Evolutionary conservation across 1,140 invertebrate genomes (phyloP), one percentile per base, ranked within the genome.

Genomic region (Rhopalosiphum padi): DNA sequence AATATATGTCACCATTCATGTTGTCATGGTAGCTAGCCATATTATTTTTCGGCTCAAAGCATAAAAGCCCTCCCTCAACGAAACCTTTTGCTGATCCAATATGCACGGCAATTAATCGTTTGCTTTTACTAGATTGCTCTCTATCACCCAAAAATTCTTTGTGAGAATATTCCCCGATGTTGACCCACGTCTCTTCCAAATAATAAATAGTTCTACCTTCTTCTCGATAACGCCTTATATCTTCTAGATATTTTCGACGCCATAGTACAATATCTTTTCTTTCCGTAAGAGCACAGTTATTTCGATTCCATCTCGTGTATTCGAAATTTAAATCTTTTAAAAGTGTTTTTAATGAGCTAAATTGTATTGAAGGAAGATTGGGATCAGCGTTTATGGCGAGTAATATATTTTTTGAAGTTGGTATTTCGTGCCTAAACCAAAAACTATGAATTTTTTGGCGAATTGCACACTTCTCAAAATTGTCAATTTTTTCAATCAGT

Each of bases 131-230:
- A 8, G 41, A 15, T 8, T 68, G 30, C 15, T 92, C 77, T 23
- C 1, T 83, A 7, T 37, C 43, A 15, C 8, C 23, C 3, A 1
- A 25, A 41, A 55, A 92, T 41, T 68, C 25, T n/a, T 46, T 51
- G 22, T 25, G 30, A 30, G 35, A 30, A n/a, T n/a, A 43, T 48
- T 48, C 23, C 2, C 46, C 77, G 6, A 41, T 37, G 43, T 92
- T 92, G 30, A 92, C 9, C 91, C 91, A 92, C 9, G 91, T 92
- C 30, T 92, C 91, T 37, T 83, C 91, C 7, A 68, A 46, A 18
- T 92, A 82, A n/a, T 92, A 92, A 43, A 92, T 82, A 15, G 55
- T 41, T 21, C 91, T 55, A n/a, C 60, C 60, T 43, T 92, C 60
- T 25, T 30, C 21, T 77, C 60, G 35, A n/a, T 43, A 92, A 18